Conservation (phyloP, 2,888 invertebrate species). For the Tetranychus truncatus region DNA sequence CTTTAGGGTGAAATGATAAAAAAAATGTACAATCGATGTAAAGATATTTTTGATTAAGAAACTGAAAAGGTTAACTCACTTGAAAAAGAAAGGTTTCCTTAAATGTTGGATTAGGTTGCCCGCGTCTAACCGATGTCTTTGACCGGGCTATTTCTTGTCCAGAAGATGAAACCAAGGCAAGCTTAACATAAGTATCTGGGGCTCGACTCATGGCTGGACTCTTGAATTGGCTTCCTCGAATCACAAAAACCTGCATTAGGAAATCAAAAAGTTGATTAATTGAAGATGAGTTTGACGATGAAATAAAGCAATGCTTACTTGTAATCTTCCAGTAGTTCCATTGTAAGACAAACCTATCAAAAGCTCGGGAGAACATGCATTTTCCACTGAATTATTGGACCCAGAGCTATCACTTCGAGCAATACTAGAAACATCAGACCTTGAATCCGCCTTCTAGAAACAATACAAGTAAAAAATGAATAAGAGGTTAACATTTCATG, state of each 20-base stretch:
- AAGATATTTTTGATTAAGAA: neutral
- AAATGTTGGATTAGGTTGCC: conserved; percentile 84
- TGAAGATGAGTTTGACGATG: neutral
- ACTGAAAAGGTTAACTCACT: conserved; percentile 37
- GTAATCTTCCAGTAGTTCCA: conserved; percentile 76
- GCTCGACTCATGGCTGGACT: conserved; percentile 47
- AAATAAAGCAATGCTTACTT: conserved; percentile 37
- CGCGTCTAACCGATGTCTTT: conserved; percentile 74
- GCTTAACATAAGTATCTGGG: conserved; percentile 81
- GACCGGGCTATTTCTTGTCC: conserved; percentile 81
- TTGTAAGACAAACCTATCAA: conserved; percentile 75
- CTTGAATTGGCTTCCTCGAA: conserved; percentile 21
- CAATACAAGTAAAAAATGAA: neutral
- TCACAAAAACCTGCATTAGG: neutral
- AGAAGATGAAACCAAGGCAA: conserved; percentile 72
- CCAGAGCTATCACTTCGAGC: conserved; percentile 82
- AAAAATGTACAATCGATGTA: conserved; percentile 2
- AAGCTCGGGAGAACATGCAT: conserved; percentile 72
- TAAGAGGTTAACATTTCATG: neutral
- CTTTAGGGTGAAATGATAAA: conserved; percentile 36
- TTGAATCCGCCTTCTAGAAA: conserved; percentile 35
- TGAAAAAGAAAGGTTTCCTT: conserved; percentile 92
- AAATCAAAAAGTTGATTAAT: neutral
- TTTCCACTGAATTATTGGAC: conserved; percentile 63
- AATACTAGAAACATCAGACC: conserved; percentile 49